These are phyloP conservation scores for Ips typographus DNA, from an alignment of 1,140 invertebrate genomes.

Conservation along the genomic window DNA sequence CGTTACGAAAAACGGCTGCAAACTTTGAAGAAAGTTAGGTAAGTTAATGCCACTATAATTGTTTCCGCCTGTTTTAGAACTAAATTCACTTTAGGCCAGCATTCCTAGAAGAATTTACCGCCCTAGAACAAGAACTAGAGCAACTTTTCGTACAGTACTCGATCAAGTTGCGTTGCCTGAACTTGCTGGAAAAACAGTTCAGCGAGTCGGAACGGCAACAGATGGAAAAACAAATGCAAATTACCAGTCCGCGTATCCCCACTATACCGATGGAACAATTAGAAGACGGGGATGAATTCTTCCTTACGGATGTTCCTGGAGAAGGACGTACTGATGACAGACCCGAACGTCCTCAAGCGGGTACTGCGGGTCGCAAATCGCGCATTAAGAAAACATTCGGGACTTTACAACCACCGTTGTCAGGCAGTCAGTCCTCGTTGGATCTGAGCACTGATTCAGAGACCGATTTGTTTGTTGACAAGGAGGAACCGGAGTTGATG, in stretches of 20 bases:
- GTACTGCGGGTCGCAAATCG: conserved; percentile 42
- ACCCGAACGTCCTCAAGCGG: conserved; percentile 46
- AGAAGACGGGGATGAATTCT: conserved; percentile 34
- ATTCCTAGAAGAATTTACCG: conserved; percentile 96
- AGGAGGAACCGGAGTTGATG: conserved; percentile 50
- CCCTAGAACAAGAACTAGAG: conserved; percentile 83
- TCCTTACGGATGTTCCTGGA: conserved; percentile 34
- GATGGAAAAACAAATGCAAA: conserved; percentile 45
- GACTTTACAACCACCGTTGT: conserved; percentile 44
- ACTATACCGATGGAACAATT: conserved; percentile 46
- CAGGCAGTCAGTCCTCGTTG: conserved; percentile 43
- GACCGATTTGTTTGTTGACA: conserved; percentile 49
- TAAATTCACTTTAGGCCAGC: conserved; percentile 70
- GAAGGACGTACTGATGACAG: conserved; percentile 37
- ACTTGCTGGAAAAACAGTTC: conserved; percentile 76
- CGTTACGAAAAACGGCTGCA: conserved; percentile 89
- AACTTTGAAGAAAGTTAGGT: conserved; percentile 91
- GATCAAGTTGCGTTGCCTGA: conserved; percentile 80
- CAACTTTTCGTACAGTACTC: conserved; percentile 87
- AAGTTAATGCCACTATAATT: conserved; percentile 29
- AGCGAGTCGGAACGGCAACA: conserved; percentile 66
- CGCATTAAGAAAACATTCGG: conserved; percentile 42
- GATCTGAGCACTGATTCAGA: conserved; percentile 48
- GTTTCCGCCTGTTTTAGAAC: not conserved
- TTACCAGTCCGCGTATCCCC: conserved; percentile 41